Conservation (phyloP, 2,113 vertebrate genomes). For the Crypturellus undulatus region DNA sequence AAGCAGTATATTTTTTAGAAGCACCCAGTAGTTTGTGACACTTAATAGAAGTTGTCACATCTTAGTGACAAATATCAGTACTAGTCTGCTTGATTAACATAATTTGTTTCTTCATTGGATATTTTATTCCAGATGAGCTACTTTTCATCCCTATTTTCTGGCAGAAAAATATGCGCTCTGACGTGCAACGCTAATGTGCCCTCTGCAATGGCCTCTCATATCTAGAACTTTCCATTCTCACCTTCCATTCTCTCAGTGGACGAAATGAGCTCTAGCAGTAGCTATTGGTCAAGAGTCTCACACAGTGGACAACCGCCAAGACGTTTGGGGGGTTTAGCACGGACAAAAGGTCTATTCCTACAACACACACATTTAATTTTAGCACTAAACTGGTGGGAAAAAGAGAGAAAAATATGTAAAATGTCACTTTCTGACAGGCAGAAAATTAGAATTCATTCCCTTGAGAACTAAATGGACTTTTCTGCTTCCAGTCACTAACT, state of each 20-base stretch:
- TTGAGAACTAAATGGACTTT: conserved; percentile 72
- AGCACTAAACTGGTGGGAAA: conserved; percentile 48
- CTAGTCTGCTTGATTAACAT: conserved; percentile 42
- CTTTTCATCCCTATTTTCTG: conserved; percentile 30
- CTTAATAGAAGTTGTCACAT: conserved; percentile 48
- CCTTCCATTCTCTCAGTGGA: conserved; percentile 19
- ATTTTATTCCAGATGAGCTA: conserved; percentile 58
- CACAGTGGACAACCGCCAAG: not conserved
- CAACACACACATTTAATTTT: conserved; percentile 69
- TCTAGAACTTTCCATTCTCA: not conserved
- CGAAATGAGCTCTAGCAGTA: conserved; percentile 21
- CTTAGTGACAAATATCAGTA: conserved; percentile 46
- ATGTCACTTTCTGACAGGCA: conserved; percentile 78
- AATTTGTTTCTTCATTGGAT: conserved; percentile 47
- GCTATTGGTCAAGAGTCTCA: conserved; percentile 42
- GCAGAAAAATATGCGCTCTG: conserved; percentile 25
- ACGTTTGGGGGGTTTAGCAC: conserved; percentile 50
- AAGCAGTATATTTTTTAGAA: not conserved
- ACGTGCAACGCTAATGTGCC: conserved; percentile 7
- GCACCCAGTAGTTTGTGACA: not conserved
- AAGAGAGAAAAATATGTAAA: conserved; percentile 74
- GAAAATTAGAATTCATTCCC: conserved; percentile 78
- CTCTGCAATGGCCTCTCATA: conserved; percentile 32
- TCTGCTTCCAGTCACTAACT: conserved; percentile 75
- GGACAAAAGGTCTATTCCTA: conserved; percentile 57